phyloP scores from a whole-genome alignment of 2,888 invertebrate genomes.

The Stomorhina lunata region DNA sequence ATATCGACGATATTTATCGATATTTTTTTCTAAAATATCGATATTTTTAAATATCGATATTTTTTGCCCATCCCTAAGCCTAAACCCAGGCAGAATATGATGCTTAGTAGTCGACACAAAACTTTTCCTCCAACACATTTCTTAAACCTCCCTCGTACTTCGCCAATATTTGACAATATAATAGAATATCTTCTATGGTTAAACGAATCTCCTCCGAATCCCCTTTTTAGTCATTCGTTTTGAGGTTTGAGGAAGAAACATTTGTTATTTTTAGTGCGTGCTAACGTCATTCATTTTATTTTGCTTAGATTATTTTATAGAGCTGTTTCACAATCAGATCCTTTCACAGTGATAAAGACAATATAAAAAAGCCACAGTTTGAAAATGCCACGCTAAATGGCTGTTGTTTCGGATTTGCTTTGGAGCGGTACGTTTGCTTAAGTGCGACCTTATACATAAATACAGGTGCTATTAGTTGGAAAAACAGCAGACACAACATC shows the following conservation, averaged over 20 bases:
- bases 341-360: conserved; percentile 73
- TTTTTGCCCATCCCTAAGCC: no score
- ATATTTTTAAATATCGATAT: no score
- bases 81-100: no score
- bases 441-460: not conserved
- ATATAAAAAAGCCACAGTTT: not conserved
- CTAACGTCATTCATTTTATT: conserved; percentile 68
- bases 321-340: conserved; percentile 74
- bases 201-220: not conserved
- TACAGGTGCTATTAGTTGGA: conserved; percentile 49
- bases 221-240: not conserved
- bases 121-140: not conserved
- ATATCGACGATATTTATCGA: no score
- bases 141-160: conserved; percentile 1
- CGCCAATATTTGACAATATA: conserved; percentile 34
- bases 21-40: no score
- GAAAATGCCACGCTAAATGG: conserved; percentile 14
- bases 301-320: conserved; percentile 64
- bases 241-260: conserved; percentile 31
- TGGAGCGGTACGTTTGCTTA: not conserved
- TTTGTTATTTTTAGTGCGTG: conserved; percentile 66
- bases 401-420: not conserved
- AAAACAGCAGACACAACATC: not conserved
- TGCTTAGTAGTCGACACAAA: no score
- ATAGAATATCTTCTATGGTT: not conserved